Evolutionary conservation across 2,888 invertebrate species (phyloP).

Genomic region (Cerastis leucographa): DNA sequence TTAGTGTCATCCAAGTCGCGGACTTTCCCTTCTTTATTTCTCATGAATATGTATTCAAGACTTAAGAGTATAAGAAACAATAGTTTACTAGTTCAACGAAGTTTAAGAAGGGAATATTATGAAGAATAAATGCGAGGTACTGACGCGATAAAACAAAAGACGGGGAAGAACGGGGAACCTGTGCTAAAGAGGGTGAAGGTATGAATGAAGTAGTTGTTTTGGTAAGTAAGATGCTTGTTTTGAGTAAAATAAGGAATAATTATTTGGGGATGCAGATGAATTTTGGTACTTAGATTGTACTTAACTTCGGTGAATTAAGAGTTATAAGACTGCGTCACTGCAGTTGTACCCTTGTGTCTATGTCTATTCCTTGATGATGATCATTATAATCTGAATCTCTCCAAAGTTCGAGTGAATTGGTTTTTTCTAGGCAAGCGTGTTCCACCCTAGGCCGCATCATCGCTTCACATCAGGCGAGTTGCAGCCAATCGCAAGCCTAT

Average conservation of each 20-base stretch:
- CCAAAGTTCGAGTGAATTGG: too few species aligned
- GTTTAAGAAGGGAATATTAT: slow-evolving; percentile 28
- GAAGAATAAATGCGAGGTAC: slow-evolving; percentile 16
- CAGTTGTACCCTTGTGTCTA: too few species aligned
- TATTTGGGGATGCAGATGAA: slow-evolving; percentile 14
- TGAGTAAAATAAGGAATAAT: slow-evolving; percentile 6
- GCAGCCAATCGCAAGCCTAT: too few species aligned
- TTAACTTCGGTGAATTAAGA: too few species aligned
- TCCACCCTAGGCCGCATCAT: too few species aligned
- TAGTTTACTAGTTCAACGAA: slow-evolving; percentile 45
- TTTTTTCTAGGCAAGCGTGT: too few species aligned
- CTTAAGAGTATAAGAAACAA: slow-evolving; percentile 36
- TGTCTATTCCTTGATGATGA: too few species aligned
- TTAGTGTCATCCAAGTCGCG: slow-evolving; percentile 26
- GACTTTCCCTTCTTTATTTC: slow-evolving; percentile 24
- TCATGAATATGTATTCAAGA: slow-evolving; percentile 53
- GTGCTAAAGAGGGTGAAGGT: slow-evolving; percentile 10
- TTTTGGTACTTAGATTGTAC: not conserved
- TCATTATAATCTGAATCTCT: too few species aligned
- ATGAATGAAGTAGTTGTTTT: slow-evolving; percentile 34
- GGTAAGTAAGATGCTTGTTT: slow-evolving; percentile 16
- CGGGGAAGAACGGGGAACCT: not conserved
- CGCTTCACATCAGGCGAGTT: too few species aligned
- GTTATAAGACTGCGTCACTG: too few species aligned
- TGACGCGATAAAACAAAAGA: slow-evolving; percentile 33